Percentiles rank a stretch among this genome's conserved stretches.
phyloP scores from a whole-genome alignment of 2,888 invertebrate species.

The Drosophila ustulata region DNA sequence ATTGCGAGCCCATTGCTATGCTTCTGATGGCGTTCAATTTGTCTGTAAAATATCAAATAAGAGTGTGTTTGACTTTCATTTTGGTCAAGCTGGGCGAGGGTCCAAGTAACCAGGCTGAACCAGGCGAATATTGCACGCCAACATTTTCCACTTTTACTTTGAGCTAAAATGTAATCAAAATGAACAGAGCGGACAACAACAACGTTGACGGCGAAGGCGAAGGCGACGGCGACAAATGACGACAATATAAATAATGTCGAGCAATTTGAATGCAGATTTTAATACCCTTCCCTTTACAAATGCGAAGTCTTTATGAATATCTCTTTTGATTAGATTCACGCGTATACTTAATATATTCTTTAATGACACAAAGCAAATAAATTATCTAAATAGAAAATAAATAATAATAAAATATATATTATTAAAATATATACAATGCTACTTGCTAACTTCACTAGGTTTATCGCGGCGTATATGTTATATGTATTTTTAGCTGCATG shows the following conservation, averaged over 20 bases:
- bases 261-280: conserved; percentile 43
- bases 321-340: too few relatives aligned
- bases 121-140: conserved; percentile 24
- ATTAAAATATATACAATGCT: too few relatives aligned
- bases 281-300: conserved; percentile 20
- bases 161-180: conserved; percentile 55
- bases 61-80: conserved; percentile 34
- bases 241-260: conserved; percentile 44
- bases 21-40: conserved; percentile 22
- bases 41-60: conserved; percentile 13
- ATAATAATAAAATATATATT: too few relatives aligned
- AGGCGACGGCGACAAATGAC: conserved; percentile 11
- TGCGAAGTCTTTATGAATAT: too few relatives aligned
- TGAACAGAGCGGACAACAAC: conserved; percentile 35
- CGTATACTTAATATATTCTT: too few relatives aligned
- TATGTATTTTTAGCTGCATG: too few relatives aligned
- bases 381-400: too few relatives aligned
- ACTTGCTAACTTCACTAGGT: too few relatives aligned
- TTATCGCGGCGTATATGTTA: too few relatives aligned
- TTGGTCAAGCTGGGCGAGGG: conserved; percentile 34
- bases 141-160: conserved; percentile 71
- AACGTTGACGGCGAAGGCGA: background rate
- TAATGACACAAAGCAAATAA: too few relatives aligned
- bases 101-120: conserved; percentile 2
- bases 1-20: conserved; percentile 50